These are phyloP conservation scores for Montipora capricornis DNA, from an alignment of 64 coral and sea anemone species.

Conservation along the genomic window DNA sequence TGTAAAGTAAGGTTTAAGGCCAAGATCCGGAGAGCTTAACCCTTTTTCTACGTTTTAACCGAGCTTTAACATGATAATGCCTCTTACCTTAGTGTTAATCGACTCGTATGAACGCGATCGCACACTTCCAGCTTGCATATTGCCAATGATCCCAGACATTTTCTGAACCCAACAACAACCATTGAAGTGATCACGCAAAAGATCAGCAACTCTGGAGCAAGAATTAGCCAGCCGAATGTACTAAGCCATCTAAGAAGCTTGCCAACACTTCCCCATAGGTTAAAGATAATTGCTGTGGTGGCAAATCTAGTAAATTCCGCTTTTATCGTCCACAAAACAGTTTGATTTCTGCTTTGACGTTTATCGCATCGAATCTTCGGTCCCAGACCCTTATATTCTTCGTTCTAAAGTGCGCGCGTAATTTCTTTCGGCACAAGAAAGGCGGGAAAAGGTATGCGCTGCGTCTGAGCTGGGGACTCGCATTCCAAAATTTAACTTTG, in stretches of 20 bases:
- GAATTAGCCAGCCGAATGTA: no score
- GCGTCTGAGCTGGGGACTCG: no score
- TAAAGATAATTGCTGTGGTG: background rate
- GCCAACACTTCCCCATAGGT: background rate
- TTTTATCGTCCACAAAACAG: background rate
- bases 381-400: background rate
- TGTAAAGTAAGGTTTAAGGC: background rate
- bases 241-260: background rate
- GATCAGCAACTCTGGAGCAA: background rate
- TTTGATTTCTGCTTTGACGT: background rate
- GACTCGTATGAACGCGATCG: constrained; percentile 69
- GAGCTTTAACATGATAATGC: background rate
- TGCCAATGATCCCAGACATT: constrained; percentile 69
- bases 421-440: background rate
- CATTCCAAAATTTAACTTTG: no score
- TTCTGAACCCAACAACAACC: background rate
- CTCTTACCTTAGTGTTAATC: constrained; percentile 59
- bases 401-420: background rate
- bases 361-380: background rate
- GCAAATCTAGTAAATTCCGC: background rate
- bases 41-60: background rate
- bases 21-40: background rate
- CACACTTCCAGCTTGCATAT: constrained; percentile 8
- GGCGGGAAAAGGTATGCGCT: background rate
- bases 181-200: background rate